Percentiles rank a stretch among this genome's conserved stretches.
Conservation (phyloP, 2,888 invertebrate genomes). For the Metopia argyrocephala region DNA sequence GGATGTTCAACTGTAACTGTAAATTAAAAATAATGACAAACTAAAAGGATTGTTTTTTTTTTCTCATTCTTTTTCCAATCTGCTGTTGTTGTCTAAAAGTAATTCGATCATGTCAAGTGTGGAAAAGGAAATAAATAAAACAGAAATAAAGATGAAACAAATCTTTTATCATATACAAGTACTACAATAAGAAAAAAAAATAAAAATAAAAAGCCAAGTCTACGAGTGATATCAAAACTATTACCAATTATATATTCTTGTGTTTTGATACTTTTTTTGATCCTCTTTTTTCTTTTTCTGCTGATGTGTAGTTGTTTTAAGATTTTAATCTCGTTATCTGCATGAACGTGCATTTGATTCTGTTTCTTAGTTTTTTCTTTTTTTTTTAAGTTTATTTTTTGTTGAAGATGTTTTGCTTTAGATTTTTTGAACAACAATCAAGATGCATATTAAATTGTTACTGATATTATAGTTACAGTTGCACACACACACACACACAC, state of each 20-base stretch:
- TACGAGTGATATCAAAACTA: conserved; percentile 43
- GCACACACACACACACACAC: background rate
- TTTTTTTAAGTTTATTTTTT: background rate
- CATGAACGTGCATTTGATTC: conserved; percentile 63
- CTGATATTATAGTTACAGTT: conserved; percentile 9
- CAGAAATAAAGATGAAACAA: conserved; percentile 43
- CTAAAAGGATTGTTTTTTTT: conserved; percentile 55
- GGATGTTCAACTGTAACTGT: conserved; percentile 49
- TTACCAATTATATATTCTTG: conserved; percentile 61
- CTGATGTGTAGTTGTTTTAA: conserved; percentile 58
- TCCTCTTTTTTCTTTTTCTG: conserved; percentile 6
- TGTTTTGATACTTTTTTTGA: conserved; percentile 8
- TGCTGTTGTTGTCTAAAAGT: conserved; percentile 49
- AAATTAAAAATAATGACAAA: conserved; percentile 63
- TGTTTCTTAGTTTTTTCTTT: conserved; percentile 1
- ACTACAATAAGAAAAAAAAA: background rate
- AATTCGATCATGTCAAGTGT: conserved; percentile 64
- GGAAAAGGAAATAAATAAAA: conserved; percentile 58
- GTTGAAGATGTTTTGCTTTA: conserved; percentile 21
- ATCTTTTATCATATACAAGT: conserved; percentile 50
- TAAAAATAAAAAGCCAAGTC: conserved; percentile 9
- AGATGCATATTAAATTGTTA: conserved; percentile 62
- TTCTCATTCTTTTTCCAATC: background rate
- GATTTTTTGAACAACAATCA: conserved; percentile 48
- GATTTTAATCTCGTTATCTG: conserved; percentile 64